These are phyloP conservation scores for Chrysodeixis includens DNA, from an alignment of 2,888 invertebrate species.

Conservation along the genomic window DNA sequence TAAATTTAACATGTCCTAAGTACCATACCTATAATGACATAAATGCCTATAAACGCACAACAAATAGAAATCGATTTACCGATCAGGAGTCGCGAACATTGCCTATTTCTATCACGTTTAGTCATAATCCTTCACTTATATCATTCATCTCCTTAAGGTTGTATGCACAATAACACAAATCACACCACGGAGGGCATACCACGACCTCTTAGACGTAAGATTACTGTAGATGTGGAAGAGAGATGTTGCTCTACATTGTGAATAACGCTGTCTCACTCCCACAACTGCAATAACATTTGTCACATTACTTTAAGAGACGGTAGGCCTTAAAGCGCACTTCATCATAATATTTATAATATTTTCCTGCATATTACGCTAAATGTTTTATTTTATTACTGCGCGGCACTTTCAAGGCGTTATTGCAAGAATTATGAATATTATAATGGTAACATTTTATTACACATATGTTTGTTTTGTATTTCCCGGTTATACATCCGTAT, in stretches of 20 bases:
- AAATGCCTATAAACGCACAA: background rate
- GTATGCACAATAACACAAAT: conserved; percentile 29
- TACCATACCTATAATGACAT: background rate
- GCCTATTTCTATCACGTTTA: background rate
- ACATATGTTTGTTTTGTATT: conserved; percentile 34
- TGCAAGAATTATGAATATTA: conserved; percentile 41
- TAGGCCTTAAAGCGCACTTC: conserved; percentile 5
- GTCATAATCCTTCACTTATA: background rate
- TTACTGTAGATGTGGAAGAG: too few species aligned
- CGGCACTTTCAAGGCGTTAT: conserved; percentile 37
- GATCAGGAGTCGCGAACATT: background rate
- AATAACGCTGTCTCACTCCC: too few species aligned
- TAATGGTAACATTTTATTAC: conserved; percentile 28
- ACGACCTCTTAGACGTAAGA: too few species aligned
- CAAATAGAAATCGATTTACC: background rate
- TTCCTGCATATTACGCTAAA: conserved; percentile 26
- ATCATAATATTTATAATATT: conserved; percentile 19
- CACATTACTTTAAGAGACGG: too few species aligned
- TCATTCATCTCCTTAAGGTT: conserved; percentile 9
- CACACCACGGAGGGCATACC: background rate
- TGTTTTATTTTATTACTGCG: conserved; percentile 31
- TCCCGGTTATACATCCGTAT: conserved; percentile 34
- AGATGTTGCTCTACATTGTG: too few species aligned
- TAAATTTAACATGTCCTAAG: background rate
- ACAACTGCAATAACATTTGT: too few species aligned